These are phyloP conservation scores for Agrilus biguttatus DNA, from an alignment of 2,888 invertebrate species.

Conservation along the genomic window DNA sequence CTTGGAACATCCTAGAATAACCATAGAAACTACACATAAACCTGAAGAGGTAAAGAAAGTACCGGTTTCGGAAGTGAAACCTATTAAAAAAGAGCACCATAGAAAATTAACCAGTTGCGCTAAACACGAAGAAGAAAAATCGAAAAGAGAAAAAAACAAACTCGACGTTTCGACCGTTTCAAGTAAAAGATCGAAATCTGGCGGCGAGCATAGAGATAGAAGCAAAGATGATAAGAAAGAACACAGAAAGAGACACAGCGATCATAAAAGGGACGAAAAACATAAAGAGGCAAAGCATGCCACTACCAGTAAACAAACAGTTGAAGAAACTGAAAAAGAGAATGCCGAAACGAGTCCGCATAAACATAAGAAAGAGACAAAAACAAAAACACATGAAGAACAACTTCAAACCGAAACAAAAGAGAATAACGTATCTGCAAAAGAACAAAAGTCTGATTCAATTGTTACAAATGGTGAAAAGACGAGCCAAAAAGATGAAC, in stretches of 20 bases:
- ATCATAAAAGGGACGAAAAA: slow-evolving; percentile 6
- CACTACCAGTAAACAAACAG: slow-evolving; percentile 1
- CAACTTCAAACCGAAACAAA: neutral
- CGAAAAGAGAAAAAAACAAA: slow-evolving; percentile 8
- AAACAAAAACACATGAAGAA: neutral
- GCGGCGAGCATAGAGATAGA: slow-evolving; percentile 5
- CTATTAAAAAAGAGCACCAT: slow-evolving; percentile 22
- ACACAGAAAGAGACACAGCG: neutral
- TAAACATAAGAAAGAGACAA: slow-evolving; percentile 5
- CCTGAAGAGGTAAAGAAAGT: slow-evolving; percentile 16
- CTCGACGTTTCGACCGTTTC: slow-evolving; percentile 6
- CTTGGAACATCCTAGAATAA: slow-evolving; percentile 23
- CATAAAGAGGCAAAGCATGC: slow-evolving; percentile 10
- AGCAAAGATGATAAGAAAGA: neutral
- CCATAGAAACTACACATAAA: slow-evolving; percentile 25
- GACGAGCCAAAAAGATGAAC: neutral
- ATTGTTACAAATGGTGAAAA: neutral
- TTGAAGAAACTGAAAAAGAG: neutral
- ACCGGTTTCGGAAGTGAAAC: slow-evolving; percentile 20
- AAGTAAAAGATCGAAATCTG: slow-evolving; percentile 8
- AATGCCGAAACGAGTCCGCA: slow-evolving; percentile 3
- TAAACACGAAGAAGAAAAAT: slow-evolving; percentile 1
- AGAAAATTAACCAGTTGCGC: slow-evolving; percentile 7
- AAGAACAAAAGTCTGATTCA: neutral
- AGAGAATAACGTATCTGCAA: neutral